phyloP scores from a whole-genome alignment of 2,797 vertebrate genomes.

The Trematomus bernacchii region DNA sequence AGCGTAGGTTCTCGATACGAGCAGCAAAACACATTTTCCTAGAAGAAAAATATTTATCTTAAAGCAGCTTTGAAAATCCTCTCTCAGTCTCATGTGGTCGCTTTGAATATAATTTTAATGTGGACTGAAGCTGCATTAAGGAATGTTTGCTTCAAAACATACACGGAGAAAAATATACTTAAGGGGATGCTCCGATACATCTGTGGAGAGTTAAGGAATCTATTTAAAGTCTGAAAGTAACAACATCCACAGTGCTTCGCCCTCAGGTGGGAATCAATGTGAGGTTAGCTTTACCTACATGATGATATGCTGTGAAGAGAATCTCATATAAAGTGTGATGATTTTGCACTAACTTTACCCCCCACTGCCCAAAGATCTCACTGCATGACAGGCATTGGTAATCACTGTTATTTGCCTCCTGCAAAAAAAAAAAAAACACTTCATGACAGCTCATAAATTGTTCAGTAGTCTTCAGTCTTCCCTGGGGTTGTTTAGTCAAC shows the following conservation, averaged over 20 bases:
- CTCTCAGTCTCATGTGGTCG: constrained; percentile 48
- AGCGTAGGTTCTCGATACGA: constrained; percentile 21
- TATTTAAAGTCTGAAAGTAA: constrained; percentile 39
- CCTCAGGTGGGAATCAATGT: constrained; percentile 33
- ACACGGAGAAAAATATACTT: constrained; percentile 18
- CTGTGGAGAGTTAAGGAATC: constrained; percentile 30
- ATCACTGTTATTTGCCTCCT: constrained; percentile 58
- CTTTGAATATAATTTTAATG: constrained; percentile 55
- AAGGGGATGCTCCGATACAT: constrained; percentile 3
- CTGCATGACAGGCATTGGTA: constrained; percentile 51
- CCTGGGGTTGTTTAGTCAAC: constrained; percentile 63
- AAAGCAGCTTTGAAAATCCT: constrained; percentile 55
- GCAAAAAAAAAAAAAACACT: constrained; percentile 49
- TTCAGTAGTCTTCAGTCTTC: constrained; percentile 53
- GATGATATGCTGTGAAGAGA: constrained; percentile 5
- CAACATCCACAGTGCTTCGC: constrained; percentile 41
- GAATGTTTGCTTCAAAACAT: constrained; percentile 57
- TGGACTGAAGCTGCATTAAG: constrained; percentile 38
- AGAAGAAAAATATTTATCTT: constrained; percentile 40
- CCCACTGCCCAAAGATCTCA: constrained; percentile 21
- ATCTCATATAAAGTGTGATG: constrained; percentile 35
- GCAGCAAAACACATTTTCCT: constrained; percentile 39
- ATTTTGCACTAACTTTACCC: constrained; percentile 18
- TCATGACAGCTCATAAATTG: constrained; percentile 70
- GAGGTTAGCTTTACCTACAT: constrained; percentile 10